Evolutionary conservation across 2,888 invertebrate species (phyloP).

Genomic region (Parthenolecanium corni): DNA sequence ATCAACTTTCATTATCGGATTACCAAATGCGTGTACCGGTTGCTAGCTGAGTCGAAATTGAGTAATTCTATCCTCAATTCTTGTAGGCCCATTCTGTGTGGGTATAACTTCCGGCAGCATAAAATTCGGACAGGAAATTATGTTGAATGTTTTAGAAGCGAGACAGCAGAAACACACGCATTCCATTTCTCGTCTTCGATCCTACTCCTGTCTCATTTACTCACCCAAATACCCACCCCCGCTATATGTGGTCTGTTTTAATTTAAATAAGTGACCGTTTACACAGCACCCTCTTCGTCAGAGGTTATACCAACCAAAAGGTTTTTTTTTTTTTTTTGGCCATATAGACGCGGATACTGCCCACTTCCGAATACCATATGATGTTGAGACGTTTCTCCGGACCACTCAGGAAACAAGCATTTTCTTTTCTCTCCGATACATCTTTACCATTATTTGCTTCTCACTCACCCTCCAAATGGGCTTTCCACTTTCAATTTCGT

Average conservation of each 20-base stretch:
- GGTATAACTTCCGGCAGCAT: conserved; percentile 18
- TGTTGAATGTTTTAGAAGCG: background rate
- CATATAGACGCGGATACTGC: conserved; percentile 5
- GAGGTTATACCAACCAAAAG: too few species aligned
- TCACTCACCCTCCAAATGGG: too few species aligned
- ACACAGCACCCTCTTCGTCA: conserved; percentile 12
- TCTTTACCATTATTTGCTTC: too few species aligned
- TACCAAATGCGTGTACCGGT: conserved; percentile 15
- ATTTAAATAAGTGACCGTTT: conserved; percentile 17
- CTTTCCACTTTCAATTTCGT: too few species aligned
- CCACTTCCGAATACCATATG: conserved; percentile 19
- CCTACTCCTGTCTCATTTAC: too few species aligned
- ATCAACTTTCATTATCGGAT: conserved; percentile 19
- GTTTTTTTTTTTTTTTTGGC: too few species aligned
- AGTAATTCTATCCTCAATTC: conserved; percentile 15
- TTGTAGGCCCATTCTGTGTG: conserved; percentile 10
- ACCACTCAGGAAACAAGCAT: too few species aligned
- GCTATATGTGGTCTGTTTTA: conserved; percentile 3
- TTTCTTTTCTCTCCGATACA: too few species aligned
- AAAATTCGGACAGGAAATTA: conserved; percentile 20
- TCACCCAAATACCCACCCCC: conserved; percentile 7
- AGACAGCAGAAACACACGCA: background rate
- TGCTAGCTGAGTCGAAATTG: conserved; percentile 10
- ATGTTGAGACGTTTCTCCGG: background rate
- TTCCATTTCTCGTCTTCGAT: background rate